phyloP scores from a whole-genome alignment of 2,797 vertebrate genomes.

The Xiphophorus birchmanni region DNA sequence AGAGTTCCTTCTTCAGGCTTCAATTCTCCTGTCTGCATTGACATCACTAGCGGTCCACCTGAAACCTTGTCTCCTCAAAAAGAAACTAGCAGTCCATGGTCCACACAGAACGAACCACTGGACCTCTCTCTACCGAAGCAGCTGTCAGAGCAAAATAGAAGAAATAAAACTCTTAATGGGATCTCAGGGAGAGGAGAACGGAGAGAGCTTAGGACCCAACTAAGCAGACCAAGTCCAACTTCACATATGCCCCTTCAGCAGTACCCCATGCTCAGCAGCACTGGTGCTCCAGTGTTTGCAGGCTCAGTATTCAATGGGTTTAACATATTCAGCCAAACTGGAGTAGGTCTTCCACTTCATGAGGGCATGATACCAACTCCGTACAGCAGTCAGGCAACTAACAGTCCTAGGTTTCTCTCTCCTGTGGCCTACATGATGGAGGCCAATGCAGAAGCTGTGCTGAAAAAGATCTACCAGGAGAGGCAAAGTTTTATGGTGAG shows the following conservation, averaged over 20 bases:
- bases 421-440: constrained; percentile 80
- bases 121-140: constrained; percentile 83
- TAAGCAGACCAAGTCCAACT: constrained; percentile 60
- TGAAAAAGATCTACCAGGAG: constrained; percentile 80
- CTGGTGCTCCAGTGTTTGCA: constrained; percentile 59
- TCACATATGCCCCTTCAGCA: constrained; percentile 60
- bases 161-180: constrained; percentile 55
- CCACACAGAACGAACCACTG: constrained; percentile 79
- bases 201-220: constrained; percentile 50
- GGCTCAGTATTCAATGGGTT: constrained; percentile 71
- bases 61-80: constrained; percentile 57
- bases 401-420: constrained; percentile 73
- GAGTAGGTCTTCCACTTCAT: constrained; percentile 66
- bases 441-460: constrained; percentile 69
- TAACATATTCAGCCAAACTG: constrained; percentile 69
- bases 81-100: constrained; percentile 49
- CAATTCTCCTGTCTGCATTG: constrained; percentile 65
- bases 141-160: constrained; percentile 38
- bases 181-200: constrained; percentile 55
- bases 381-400: constrained; percentile 58
- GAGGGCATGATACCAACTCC: constrained; percentile 69
- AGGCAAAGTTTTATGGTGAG: constrained; percentile 80
- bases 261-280: constrained; percentile 56
- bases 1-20: constrained; percentile 68
- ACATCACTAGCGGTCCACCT: constrained; percentile 62